Percentiles rank a stretch among this genome's conserved stretches.
phyloP scores from a whole-genome alignment of 2,888 invertebrate genomes.

The Tricholauxania praeusta region DNA sequence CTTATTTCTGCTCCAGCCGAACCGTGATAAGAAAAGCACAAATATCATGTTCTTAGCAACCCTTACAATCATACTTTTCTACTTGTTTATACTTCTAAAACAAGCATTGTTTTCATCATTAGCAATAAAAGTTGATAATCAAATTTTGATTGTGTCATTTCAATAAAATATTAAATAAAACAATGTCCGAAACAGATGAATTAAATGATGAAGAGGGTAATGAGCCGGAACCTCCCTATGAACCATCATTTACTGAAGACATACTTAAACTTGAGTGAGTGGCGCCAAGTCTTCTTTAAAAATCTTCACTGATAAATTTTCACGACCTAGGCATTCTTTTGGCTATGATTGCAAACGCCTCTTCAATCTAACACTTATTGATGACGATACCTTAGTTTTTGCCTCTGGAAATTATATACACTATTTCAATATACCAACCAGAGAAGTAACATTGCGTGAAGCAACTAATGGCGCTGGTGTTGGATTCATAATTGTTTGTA shows the following conservation, averaged over 20 bases:
- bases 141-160: no score
- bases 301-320: background rate
- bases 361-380: conserved; percentile 84
- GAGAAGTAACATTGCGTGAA: conserved; percentile 77
- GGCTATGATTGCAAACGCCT: conserved; percentile 87
- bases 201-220: conserved; percentile 46
- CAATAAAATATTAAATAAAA: no score
- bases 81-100: conserved; percentile 14
- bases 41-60: background rate
- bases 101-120: conserved; percentile 5
- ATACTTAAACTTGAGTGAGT: conserved; percentile 58
- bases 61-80: background rate
- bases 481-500: conserved; percentile 77
- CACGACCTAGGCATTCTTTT: conserved; percentile 78
- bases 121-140: background rate
- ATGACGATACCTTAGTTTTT: conserved; percentile 80
- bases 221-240: conserved; percentile 18
- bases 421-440: conserved; percentile 78
- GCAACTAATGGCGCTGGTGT: conserved; percentile 84
- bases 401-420: conserved; percentile 85
- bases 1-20: no score
- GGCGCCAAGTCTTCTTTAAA: background rate
- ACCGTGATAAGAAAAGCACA: no score
- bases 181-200: conserved; percentile 48
- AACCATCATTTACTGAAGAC: conserved; percentile 51